Base-by-base conservation (phyloP, 2,113 vertebrate species). In the Gobiocypris rarus region DNA sequence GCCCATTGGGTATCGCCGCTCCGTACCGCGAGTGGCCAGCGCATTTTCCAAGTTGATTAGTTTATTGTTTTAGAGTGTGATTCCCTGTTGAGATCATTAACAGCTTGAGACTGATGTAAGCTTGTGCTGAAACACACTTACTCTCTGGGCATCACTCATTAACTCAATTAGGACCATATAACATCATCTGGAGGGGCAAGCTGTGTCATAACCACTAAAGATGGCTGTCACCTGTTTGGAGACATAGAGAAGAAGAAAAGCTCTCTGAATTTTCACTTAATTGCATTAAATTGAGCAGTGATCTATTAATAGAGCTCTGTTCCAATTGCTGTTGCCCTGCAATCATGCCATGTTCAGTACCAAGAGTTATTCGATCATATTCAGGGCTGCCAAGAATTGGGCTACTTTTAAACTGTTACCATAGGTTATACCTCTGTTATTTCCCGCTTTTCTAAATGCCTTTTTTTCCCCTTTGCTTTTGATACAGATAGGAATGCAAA, bases 161-260 rank as follows among this genome's bases (percentile, higher is more conserved):
- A 92, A 94, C 93, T 89, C 83, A 87, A 89, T 88, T 83, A 88
- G 86, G 86, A 88, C 79, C 11, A 79, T 6, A 82, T 89, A 92
- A 94, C 91, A 88, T 89, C 85, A 92, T 90, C 89, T 89, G 89
- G 88, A 87, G 89, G 75, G 74, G 87, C 78, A 88, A 88, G 88
- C 90, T 91, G 90, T 91, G 91, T 87, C 78, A 83, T 80, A 88
- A 92, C 91, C 90, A 91, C 89, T 92, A 92, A 93, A 93, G 91
- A 94, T 82, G 88, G 87, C 87, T 93, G 92, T 91, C 93, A 94
- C 91, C 93, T 94, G 93, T 93, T 93, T 92, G 86, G 52, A 76
- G 73, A 75, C 50, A 89, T 91, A 50, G 43, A 61, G 84, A 75
- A 75, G 87, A 84, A 28, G 82, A 84, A 70, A 86, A 76, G 67